Evolutionary conservation across 2,888 invertebrate species (phyloP), one percentile per base, ranked within the genome.

Genomic region (Leptinotarsa rubiginosa): DNA sequence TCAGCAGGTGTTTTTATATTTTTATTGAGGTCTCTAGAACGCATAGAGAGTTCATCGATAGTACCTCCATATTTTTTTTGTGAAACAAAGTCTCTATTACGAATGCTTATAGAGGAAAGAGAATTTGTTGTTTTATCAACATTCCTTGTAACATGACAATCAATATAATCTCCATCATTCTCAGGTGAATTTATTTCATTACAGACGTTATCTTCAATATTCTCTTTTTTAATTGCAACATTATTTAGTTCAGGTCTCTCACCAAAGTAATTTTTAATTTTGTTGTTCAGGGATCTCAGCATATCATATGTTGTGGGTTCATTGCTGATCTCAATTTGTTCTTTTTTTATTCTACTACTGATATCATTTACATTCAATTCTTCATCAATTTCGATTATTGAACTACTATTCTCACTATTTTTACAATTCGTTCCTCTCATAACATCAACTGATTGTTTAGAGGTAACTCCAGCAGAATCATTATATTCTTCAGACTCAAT

Each of bases 261-360:
- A n/a, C 41, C 41, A 7, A 3, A 12, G 5, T n/a, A 12, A 10
- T 12, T 62, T 31, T 12, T n/a, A 31, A 62, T 62, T 62, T 62
- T 25, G 41, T 62, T 62, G 16, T 62, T 25, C 41, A 62, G 31
- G 31, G 62, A 62, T n/a, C 62, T 62, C n/a, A 62, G 41, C 15
- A 62, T 62, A n/a, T 16, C 31, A n/a, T 62, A 62, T 12, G 62
- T 62, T 15, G 62, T 31, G 41, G 62, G 16, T 25, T 62, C 31
- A 25, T 62, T 41, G 1, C 5, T 15, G 41, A 10, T 10, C 18
- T 62, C 62, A 31, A 31, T 31, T 15, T 31, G 31, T 62, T 62
- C 62, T 62, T 25, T 62, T 16, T 62, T 41, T 10, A 62, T 62
- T 12, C 13, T 20, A n/a, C 20, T n/a, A n/a, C 18, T 18, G n/a